A percentile compares a stretch with the other conserved stretches of the same genome.
Conservation (phyloP, 2,888 invertebrate genomes). For the Ditula angustiorana region DNA sequence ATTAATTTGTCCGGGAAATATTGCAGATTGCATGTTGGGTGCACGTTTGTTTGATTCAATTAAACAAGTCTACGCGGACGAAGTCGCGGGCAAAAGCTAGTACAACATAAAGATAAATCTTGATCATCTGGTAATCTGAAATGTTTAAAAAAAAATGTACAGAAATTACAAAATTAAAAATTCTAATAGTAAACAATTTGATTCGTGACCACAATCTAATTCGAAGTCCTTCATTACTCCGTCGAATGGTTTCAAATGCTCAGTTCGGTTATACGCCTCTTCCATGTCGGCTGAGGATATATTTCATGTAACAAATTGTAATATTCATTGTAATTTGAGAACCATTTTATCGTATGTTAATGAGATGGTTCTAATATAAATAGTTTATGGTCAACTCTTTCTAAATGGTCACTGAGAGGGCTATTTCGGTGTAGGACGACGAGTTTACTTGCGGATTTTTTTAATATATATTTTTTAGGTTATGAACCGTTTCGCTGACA, state of each 20-base stretch:
- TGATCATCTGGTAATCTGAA: too few relatives aligned
- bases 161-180: too few relatives aligned
- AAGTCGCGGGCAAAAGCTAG: too few relatives aligned
- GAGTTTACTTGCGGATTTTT: background rate
- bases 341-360: conserved; percentile 43
- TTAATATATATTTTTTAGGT: too few relatives aligned
- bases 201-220: conserved; percentile 33
- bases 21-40: too few relatives aligned
- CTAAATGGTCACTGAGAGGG: conserved; percentile 34
- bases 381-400: conserved; percentile 40
- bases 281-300: conserved; percentile 60
- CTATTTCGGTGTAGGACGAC: background rate
- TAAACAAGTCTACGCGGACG: too few relatives aligned
- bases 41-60: too few relatives aligned
- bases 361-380: conserved; percentile 42
- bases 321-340: conserved; percentile 72
- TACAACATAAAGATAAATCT: too few relatives aligned
- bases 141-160: too few relatives aligned
- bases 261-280: conserved; percentile 56
- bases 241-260: conserved; percentile 23
- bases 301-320: conserved; percentile 70
- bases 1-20: too few relatives aligned
- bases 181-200: conserved; percentile 17
- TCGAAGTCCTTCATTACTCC: conserved; percentile 23
- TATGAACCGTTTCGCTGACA: too few relatives aligned